Percentiles rank a stretch among this genome's conserved stretches.
phyloP scores from a whole-genome alignment of 2,888 invertebrate species.

The Microplitis manilae region DNA sequence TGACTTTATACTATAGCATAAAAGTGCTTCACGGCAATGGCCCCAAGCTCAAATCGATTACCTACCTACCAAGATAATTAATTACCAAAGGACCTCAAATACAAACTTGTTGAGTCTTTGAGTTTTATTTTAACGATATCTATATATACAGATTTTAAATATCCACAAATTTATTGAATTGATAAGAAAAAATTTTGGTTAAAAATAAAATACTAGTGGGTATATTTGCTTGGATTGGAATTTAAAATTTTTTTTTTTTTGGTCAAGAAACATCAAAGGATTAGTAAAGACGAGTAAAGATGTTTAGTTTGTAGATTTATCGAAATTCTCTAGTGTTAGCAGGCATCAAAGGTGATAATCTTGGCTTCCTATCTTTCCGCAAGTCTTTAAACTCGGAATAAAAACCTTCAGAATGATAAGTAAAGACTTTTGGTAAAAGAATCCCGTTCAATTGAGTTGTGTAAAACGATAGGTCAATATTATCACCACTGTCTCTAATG shows the following conservation, averaged over 20 bases:
- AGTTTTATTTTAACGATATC: no score
- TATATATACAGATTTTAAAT: no score
- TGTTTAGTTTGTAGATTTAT: constrained; percentile 30
- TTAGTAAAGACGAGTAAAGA: constrained; percentile 23
- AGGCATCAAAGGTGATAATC: constrained; percentile 51
- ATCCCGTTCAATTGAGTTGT: constrained; percentile 30
- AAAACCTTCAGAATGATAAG: constrained; percentile 11
- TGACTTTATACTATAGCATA: not conserved
- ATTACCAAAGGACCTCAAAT: not conserved
- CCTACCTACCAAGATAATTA: not conserved
- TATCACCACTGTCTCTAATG: constrained; percentile 16
- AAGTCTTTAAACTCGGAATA: not conserved
- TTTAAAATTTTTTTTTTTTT: constrained; percentile 25
- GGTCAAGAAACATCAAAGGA: constrained; percentile 21
- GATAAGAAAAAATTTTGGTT: no score
- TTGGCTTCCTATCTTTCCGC: constrained; percentile 45
- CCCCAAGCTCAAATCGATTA: not conserved
- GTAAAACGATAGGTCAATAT: constrained; percentile 52
- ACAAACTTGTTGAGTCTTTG: not conserved
- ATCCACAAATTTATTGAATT: no score
- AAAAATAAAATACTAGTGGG: no score
- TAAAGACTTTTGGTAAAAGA: constrained; percentile 40
- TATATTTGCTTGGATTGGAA: not conserved
- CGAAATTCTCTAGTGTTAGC: constrained; percentile 41
- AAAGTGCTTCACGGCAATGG: not conserved